A percentile compares a stretch with the other conserved stretches of the same genome.
These are phyloP conservation scores for Scleropages formosus DNA, from an alignment of 2,797 vertebrate genomes.

Conservation along the genomic window DNA sequence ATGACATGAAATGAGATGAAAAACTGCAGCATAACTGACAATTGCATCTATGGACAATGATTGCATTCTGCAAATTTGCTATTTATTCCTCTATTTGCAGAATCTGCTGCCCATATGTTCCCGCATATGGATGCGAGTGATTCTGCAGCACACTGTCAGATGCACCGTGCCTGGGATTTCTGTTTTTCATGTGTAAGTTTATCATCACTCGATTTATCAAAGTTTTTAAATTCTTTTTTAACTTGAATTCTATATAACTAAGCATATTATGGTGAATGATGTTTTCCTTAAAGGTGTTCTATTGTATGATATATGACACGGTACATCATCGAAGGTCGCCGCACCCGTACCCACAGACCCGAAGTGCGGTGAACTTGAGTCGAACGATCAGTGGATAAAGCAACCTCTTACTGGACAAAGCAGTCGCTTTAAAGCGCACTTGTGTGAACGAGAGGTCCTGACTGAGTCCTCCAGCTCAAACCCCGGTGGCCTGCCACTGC, in stretches of 20 bases:
- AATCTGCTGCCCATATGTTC: neutral
- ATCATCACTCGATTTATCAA: neutral
- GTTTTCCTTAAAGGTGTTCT: neutral
- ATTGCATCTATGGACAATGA: conserved; percentile 8
- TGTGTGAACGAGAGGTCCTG: neutral
- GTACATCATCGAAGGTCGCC: no score
- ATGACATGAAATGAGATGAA: conserved; percentile 19
- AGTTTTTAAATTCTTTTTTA: neutral
- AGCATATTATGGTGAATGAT: neutral
- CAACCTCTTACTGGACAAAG: neutral
- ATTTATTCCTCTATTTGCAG: conserved; percentile 11
- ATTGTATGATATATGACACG: neutral
- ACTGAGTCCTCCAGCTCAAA: conserved; percentile 46
- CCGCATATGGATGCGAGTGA: neutral
- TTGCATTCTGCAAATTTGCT: conserved; percentile 6
- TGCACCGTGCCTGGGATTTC: neutral
- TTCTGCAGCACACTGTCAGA: conserved; percentile 15
- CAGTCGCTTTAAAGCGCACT: no score
- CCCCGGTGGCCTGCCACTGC: conserved; percentile 66
- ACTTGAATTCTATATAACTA: neutral
- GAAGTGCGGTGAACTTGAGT: no score
- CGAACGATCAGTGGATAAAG: no score
- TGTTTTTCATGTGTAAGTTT: neutral
- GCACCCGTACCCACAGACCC: no score
- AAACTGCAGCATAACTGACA: conserved; percentile 22